Evolutionary conservation across 2,888 invertebrate genomes (phyloP).

Genomic region (Malthinus seriepunctatus): DNA sequence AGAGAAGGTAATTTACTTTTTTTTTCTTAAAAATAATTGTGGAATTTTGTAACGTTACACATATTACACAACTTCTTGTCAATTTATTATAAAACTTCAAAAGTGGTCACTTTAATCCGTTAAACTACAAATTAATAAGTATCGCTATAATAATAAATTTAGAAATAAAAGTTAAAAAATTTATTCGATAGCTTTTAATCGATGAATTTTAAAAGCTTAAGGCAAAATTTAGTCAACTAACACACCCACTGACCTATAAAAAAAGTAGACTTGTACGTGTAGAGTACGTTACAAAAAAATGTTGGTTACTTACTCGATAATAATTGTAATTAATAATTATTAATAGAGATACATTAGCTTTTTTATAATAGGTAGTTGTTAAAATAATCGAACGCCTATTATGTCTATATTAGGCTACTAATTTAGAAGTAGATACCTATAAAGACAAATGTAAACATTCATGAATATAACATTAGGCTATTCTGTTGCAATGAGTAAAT

Average conservation of each 20-base stretch:
- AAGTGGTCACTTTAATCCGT: too few relatives aligned
- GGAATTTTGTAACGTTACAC: too few relatives aligned
- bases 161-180: too few relatives aligned
- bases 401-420: background rate
- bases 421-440: background rate
- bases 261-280: conserved; percentile 9
- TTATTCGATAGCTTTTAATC: too few relatives aligned
- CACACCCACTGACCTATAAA: conserved; percentile 20
- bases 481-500: conserved; percentile 10
- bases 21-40: too few relatives aligned
- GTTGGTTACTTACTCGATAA: background rate
- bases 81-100: too few relatives aligned
- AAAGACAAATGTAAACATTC: background rate
- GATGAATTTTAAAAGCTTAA: conserved; percentile 1
- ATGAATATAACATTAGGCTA: conserved; percentile 10
- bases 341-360: background rate
- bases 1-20: too few relatives aligned
- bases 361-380: conserved; percentile 1
- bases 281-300: too few relatives aligned
- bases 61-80: too few relatives aligned
- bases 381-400: background rate
- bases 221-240: conserved; percentile 12
- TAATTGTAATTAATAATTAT: conserved; percentile 2
- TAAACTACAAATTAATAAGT: too few relatives aligned
- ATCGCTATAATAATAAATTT: too few relatives aligned